Conservation (phyloP, 2,888 invertebrate species). For the Sarcophaga variegata region DNA sequence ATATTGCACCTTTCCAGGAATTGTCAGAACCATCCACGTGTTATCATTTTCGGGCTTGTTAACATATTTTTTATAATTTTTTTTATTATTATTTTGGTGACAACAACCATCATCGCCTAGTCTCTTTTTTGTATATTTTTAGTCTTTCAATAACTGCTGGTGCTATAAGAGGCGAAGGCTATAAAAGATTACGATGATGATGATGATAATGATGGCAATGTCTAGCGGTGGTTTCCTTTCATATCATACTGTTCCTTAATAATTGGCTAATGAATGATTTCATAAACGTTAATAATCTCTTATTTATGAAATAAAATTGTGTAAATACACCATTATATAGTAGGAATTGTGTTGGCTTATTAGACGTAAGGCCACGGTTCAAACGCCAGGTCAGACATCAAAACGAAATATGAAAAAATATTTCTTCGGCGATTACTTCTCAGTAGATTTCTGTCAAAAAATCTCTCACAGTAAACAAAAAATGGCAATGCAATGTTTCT, state of each 20-base stretch:
- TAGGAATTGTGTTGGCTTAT: no score
- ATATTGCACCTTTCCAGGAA: neutral
- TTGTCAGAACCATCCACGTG: neutral
- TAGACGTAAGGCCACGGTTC: neutral
- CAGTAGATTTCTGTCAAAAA: no score
- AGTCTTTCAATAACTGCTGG: neutral
- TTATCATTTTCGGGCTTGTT: conserved; percentile 5
- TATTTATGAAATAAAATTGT: neutral
- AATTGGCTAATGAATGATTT: conserved; percentile 28
- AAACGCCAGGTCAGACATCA: neutral
- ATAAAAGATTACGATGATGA: neutral
- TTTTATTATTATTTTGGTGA: neutral
- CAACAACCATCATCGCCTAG: neutral
- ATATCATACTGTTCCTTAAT: conserved; percentile 19
- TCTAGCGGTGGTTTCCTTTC: neutral
- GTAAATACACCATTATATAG: no score
- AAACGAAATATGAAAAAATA: no score
- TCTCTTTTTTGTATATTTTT: conserved; percentile 4
- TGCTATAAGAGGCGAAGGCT: neutral
- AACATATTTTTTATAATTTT: neutral
- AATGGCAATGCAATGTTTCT: no score
- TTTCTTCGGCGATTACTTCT: no score
- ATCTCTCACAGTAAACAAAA: no score
- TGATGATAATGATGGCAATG: neutral
- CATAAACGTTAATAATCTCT: neutral